Percentiles rank a stretch among this genome's conserved stretches.
Evolutionary conservation across 2,113 vertebrate genomes (phyloP).

Genomic region (Cynoglossus semilaevis): DNA sequence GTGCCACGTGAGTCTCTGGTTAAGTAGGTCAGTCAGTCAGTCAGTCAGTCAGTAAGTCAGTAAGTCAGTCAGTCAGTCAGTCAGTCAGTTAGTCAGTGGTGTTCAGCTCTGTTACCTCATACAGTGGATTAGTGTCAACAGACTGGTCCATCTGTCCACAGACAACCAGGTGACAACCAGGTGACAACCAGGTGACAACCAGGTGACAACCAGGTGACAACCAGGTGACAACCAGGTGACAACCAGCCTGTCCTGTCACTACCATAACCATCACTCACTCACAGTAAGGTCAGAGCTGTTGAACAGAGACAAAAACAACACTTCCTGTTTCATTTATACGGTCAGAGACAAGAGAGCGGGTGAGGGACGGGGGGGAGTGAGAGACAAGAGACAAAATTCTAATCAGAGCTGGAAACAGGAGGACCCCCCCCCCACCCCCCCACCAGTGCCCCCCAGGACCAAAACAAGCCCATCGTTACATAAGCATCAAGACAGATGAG

Average conservation of each 20-base stretch:
- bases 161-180: slow-evolving; percentile 41
- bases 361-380: slow-evolving; percentile 2
- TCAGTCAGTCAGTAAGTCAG: too few species aligned
- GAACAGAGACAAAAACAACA: slow-evolving; percentile 31
- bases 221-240: too few species aligned
- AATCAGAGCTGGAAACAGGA: too few species aligned
- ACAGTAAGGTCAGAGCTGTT: too few species aligned
- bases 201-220: too few species aligned
- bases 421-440: too few species aligned
- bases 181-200: slow-evolving; percentile 44
- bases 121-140: slow-evolving; percentile 69
- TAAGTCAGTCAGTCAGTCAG: too few species aligned
- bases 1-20: slow-evolving; percentile 64
- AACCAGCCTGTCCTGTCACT: slow-evolving; percentile 17
- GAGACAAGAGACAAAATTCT: slow-evolving; percentile 28
- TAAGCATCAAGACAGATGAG: too few species aligned
- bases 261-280: slow-evolving; percentile 11
- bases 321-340: slow-evolving; percentile 49
- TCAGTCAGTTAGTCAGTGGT: slow-evolving; percentile 71
- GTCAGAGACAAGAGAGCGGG: too few species aligned
- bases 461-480: too few species aligned
- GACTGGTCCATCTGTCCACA: slow-evolving; percentile 60
- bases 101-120: slow-evolving; percentile 73
- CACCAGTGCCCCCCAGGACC: too few species aligned
- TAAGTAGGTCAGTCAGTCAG: slow-evolving; percentile 75